phyloP scores from a whole-genome alignment of 2,888 invertebrate genomes.

The Rotaria sp. region DNA sequence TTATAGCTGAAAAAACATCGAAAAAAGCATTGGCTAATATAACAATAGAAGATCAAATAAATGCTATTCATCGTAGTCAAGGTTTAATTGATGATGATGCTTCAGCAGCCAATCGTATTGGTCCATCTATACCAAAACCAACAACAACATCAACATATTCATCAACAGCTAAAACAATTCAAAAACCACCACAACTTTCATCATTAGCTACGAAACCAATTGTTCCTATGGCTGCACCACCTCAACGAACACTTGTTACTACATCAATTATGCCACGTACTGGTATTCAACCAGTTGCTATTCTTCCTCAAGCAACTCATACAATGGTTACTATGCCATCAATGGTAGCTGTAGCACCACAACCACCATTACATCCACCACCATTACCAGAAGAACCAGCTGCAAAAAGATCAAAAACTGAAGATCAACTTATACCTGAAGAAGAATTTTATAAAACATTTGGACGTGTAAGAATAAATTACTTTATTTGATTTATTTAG shows the following conservation, averaged over 20 bases:
- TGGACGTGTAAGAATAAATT: background rate
- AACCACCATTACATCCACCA: slow-evolving; percentile 49
- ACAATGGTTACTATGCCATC: slow-evolving; percentile 53
- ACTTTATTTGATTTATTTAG: background rate
- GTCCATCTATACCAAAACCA: slow-evolving; percentile 62
- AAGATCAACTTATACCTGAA: slow-evolving; percentile 85
- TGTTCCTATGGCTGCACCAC: background rate
- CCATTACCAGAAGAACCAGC: slow-evolving; percentile 58
- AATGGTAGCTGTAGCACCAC: slow-evolving; percentile 44
- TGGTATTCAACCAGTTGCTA: slow-evolving; percentile 46
- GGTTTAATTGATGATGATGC: slow-evolving; percentile 91
- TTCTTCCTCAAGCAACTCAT: slow-evolving; percentile 49
- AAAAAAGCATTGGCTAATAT: slow-evolving; percentile 87
- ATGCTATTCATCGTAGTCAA: slow-evolving; percentile 90
- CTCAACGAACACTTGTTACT: slow-evolving; percentile 41
- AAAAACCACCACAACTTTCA: slow-evolving; percentile 33
- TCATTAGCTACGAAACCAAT: slow-evolving; percentile 2
- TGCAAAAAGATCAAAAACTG: slow-evolving; percentile 77
- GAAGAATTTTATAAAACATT: slow-evolving; percentile 44
- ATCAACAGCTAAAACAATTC: slow-evolving; percentile 28
- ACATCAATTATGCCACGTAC: slow-evolving; percentile 52
- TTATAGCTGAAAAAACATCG: slow-evolving; percentile 77
- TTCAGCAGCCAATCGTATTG: slow-evolving; percentile 70
- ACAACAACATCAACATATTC: slow-evolving; percentile 25
- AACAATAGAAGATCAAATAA: slow-evolving; percentile 89